phyloP scores from a whole-genome alignment of 2,797 vertebrate genomes.

The Gastrophryne carolinensis region DNA sequence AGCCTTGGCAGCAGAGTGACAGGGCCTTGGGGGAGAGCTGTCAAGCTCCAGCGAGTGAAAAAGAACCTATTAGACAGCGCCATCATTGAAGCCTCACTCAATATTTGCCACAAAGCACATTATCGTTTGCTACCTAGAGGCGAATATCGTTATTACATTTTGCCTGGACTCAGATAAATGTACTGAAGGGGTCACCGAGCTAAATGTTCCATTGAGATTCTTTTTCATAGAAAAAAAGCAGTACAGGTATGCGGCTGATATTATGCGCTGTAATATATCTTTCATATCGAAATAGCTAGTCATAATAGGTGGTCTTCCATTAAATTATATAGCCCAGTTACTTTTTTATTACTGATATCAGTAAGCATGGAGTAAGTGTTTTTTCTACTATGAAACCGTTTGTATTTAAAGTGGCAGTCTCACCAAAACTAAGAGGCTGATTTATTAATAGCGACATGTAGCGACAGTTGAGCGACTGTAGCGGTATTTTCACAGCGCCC shows the following conservation, averaged over 20 bases:
- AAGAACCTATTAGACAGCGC: slow-evolving; percentile 30
- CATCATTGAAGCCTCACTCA: slow-evolving; percentile 23
- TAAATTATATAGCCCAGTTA: neutral
- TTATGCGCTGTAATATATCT: neutral
- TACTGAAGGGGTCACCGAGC: neutral
- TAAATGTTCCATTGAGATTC: slow-evolving; percentile 7
- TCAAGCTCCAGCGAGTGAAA: slow-evolving; percentile 17
- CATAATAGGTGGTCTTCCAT: neutral
- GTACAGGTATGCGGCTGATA: neutral
- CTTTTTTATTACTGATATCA: too few species aligned
- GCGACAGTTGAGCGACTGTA: too few species aligned
- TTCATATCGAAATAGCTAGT: neutral
- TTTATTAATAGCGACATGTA: too few species aligned
- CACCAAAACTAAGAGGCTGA: too few species aligned
- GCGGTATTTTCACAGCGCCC: too few species aligned
- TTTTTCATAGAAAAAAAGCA: neutral
- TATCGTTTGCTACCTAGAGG: slow-evolving; percentile 23
- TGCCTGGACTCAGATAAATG: slow-evolving; percentile 19
- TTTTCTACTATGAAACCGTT: too few species aligned
- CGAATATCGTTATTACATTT: slow-evolving; percentile 34
- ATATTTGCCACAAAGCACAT: slow-evolving; percentile 18
- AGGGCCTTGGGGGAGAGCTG: slow-evolving; percentile 23
- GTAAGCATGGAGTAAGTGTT: neutral
- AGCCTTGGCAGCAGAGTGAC: slow-evolving; percentile 21
- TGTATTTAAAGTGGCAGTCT: too few species aligned